Evolutionary conservation across 2,888 invertebrate genomes (phyloP), one percentile per base, ranked within the genome.

Genomic region (Fabriciana adippe): DNA sequence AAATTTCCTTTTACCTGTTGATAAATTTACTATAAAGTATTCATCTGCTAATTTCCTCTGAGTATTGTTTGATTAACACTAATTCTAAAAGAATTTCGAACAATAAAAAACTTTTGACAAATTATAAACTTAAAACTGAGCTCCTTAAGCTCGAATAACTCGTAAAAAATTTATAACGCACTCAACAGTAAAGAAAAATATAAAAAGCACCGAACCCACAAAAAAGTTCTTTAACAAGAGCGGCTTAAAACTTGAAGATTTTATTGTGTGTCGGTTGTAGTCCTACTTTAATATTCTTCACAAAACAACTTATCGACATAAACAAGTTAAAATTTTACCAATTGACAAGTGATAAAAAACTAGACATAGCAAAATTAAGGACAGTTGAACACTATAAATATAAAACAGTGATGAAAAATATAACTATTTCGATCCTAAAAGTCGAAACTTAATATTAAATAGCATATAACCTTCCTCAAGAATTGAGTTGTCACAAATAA

Each of bases 141-240:
- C 53, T 51, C 15, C 47, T 51, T 55, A 67, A 67, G 67, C 69
- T 67, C 61, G 64, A 70, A 64, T 70, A 67, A 67, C 61, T 67
- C 69, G 67, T 67, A 70, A 67, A 70, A 69, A 69, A 66, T 64
- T 69, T 66, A 66, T 64, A 64, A 66, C 63, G 66, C 66, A 64
- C 66, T 69, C 66, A 66, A 61, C 61, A 61, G 48, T 61, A 50
- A 70, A 70, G 61, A 56, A 65, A 67, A 67, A 70, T 62, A 67
- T 64, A 60, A 66, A 66, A 63, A 57, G 55, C 55, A 55, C 51
- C 64, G 48, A 69, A 67, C 55, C 67, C 64, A 64, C 69, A 67
- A 64, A 68, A 26, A 70, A 70, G 61, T 67, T 70, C 45, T 61
- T 53, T 67, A 50, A 56, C 61, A 67, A 64, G 64, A 64, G 67